phyloP scores from a whole-genome alignment of 1,140 invertebrate species.

The Aleiodes sp. region DNA sequence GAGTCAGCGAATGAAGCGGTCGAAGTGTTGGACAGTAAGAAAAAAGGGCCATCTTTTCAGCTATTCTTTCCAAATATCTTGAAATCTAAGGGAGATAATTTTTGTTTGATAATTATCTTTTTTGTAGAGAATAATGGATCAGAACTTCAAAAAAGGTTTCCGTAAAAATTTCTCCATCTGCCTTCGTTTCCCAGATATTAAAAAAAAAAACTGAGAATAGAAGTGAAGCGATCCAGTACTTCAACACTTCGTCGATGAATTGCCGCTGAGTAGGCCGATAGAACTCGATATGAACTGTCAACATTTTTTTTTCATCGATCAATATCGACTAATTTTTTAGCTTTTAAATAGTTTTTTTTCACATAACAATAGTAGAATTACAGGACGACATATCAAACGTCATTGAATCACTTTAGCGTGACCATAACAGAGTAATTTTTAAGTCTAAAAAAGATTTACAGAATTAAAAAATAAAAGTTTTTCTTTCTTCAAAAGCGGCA shows the following conservation, averaged over 20 bases:
- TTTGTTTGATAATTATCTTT: too few species aligned
- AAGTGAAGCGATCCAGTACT: neutral
- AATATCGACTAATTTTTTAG: constrained; percentile 23
- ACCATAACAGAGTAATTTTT: constrained; percentile 21
- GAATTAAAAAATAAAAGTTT: constrained; percentile 13
- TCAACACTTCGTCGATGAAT: neutral
- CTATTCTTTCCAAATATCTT: too few species aligned
- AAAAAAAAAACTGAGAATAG: too few species aligned
- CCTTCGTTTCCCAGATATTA: too few species aligned
- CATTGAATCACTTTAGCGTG: constrained; percentile 3
- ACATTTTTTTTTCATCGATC: too few species aligned
- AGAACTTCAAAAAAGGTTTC: too few species aligned
- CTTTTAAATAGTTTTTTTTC: constrained; percentile 6
- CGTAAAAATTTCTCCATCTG: too few species aligned
- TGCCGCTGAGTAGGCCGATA: neutral
- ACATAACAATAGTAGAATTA: constrained; percentile 22
- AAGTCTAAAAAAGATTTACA: neutral
- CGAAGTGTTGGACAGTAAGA: too few species aligned
- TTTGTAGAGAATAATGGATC: too few species aligned
- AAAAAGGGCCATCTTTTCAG: too few species aligned
- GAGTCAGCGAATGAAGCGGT: too few species aligned
- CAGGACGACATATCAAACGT: constrained; percentile 26
- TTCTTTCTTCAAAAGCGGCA: neutral
- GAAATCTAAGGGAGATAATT: too few species aligned
- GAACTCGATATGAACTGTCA: neutral